Percentiles rank a stretch among this genome's conserved stretches.
phyloP scores from a whole-genome alignment of 2,888 invertebrate species.

The Andrena minutula region DNA sequence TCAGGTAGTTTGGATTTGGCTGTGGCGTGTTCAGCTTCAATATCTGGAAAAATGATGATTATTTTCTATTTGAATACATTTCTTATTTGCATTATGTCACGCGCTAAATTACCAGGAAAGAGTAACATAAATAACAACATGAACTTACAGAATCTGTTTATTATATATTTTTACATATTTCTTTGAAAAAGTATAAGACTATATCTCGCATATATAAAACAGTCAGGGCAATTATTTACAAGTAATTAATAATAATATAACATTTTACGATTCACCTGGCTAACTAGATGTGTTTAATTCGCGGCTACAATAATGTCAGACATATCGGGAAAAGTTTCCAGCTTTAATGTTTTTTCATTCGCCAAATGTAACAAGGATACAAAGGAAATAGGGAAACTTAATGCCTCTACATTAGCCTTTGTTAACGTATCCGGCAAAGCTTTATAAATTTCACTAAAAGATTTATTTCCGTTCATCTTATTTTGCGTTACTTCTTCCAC shows the following conservation, averaged over 20 bases:
- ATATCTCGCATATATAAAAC: background rate
- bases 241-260: background rate
- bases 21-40: background rate
- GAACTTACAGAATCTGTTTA: slow-evolving; percentile 13
- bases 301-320: slow-evolving; percentile 72
- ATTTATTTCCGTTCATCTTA: slow-evolving; percentile 76
- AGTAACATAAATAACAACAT: background rate
- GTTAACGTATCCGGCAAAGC: slow-evolving; percentile 87
- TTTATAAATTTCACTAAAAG: slow-evolving; percentile 86
- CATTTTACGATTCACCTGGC: background rate
- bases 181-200: background rate
- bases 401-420: slow-evolving; percentile 89
- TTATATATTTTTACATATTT: background rate
- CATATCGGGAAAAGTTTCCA: slow-evolving; percentile 66
- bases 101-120: background rate
- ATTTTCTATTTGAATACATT: background rate
- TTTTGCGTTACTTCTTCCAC: slow-evolving; percentile 22
- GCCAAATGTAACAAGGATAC: slow-evolving; percentile 93
- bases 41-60: slow-evolving; percentile 29
- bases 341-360: slow-evolving; percentile 90
- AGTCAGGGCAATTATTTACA: background rate
- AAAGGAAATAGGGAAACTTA: slow-evolving; percentile 92
- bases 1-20: background rate
- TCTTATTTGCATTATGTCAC: background rate
- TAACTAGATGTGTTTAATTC: slow-evolving; percentile 16